Conservation (phyloP, 1,140 invertebrate genomes). For the Potamilus streckersoni region DNA sequence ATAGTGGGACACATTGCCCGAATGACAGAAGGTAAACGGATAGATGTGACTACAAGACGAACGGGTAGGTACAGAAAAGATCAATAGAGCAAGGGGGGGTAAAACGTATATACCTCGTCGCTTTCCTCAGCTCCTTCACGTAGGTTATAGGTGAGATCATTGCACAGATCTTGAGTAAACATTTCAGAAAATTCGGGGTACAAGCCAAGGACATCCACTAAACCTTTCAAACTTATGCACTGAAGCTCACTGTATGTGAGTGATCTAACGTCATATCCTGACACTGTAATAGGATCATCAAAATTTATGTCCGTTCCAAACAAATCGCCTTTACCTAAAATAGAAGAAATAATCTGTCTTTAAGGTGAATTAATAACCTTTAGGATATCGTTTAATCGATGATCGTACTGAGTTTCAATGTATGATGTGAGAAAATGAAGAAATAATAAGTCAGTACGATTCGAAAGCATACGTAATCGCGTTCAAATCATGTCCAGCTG, state of each 20-base stretch:
- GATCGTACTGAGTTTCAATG: too few relatives aligned
- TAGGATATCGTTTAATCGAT: too few relatives aligned
- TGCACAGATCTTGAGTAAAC: constrained; percentile 93
- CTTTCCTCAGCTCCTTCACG: constrained; percentile 78
- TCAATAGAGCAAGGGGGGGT: not conserved
- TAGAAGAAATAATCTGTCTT: too few relatives aligned
- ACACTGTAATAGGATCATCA: constrained; percentile 87
- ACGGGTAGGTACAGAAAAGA: not conserved
- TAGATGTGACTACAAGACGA: not conserved
- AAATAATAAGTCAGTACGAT: too few relatives aligned
- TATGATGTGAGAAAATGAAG: too few relatives aligned
- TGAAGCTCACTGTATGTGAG: constrained; percentile 96
- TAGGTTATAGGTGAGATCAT: constrained; percentile 95
- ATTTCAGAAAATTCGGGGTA: constrained; percentile 94
- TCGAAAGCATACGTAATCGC: too few relatives aligned
- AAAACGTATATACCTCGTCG: constrained; percentile 33
- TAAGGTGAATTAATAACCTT: too few relatives aligned
- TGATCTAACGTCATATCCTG: constrained; percentile 93
- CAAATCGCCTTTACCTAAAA: constrained; percentile 92
- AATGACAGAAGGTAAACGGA: constrained; percentile 4
- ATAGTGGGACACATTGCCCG: constrained; percentile 9
- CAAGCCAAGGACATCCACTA: constrained; percentile 88
- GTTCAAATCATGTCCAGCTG: too few relatives aligned
- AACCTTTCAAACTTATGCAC: constrained; percentile 80
- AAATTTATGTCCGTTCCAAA: constrained; percentile 90